Evolutionary conservation across 37 sponge, comb jelly and placozoan genomes (phyloP), one percentile per base, ranked within the genome.

Genomic region (Ephydatia muelleri): DNA sequence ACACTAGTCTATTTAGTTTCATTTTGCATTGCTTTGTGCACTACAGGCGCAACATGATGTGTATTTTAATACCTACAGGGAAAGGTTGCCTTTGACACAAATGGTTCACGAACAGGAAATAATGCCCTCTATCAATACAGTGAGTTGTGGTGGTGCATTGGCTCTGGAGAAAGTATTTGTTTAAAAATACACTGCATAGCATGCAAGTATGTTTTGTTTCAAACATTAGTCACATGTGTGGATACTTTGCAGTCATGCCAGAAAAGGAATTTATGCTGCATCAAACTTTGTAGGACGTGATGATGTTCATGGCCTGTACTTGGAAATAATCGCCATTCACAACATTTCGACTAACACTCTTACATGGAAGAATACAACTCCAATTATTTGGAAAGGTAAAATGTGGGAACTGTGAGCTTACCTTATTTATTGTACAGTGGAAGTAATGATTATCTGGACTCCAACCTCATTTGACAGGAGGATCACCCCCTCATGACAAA

Each of bases 81-180:
- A 69, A 8, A 57, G 25, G 71, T 81, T 21, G 32, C 0, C 23
- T 81, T 81, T 81, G 82, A 81, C 27, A 5, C 35, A 12, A 69
- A 69, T 81, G 82, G 82, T 32, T 38, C 69, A 0, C 28, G 82
- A 6, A 81, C 69, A 37, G 69, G 70, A 30, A 36, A 29, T 14
- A 69, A 6, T 28, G 65, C 33, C 8, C 26, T 81, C 23, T 69
- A 69, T 22, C 82, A 81, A 35, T 76, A 76, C 39, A 34, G 34
- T 57, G 16, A 16, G 57, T 57, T 57, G 57, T 13, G 16, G 16
- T 13, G 57, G 16, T 14, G 43, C n/a, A n/a, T n/a, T n/a, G 6
- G 43, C 43, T 9, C 43, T 6, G 6, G 6, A 43, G 43, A 43
- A 43, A 43, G 6, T 43, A 43, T 6, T 43, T 43, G 3, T 43